Percentiles rank a stretch among this genome's conserved stretches.
These are phyloP conservation scores for Fopius arisanus DNA, from an alignment of 1,140 invertebrate species.

Conservation along the genomic window DNA sequence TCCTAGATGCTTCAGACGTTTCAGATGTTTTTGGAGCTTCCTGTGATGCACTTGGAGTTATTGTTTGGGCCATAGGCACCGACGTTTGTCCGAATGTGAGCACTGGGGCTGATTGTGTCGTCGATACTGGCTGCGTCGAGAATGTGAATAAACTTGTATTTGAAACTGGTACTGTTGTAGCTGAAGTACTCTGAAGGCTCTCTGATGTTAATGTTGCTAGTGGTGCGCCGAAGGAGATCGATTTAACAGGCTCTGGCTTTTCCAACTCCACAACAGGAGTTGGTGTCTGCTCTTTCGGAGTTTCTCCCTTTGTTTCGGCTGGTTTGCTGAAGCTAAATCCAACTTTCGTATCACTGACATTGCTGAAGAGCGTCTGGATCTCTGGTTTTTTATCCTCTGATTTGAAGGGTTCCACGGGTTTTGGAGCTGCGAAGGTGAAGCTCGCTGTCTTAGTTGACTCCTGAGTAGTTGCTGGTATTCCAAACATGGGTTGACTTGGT, in stretches of 20 bases:
- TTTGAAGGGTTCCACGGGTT: conserved; percentile 14
- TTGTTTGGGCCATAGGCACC: neutral
- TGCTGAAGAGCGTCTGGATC: neutral
- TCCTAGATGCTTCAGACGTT: neutral
- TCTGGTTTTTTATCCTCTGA: neutral
- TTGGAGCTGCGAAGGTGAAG: conserved; percentile 23
- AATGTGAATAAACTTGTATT: conserved; percentile 39
- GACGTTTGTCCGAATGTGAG: conserved; percentile 27
- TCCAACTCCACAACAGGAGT: neutral
- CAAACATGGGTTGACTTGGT: conserved; percentile 63
- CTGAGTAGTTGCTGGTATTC: conserved; percentile 41
- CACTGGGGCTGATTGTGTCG: conserved; percentile 17
- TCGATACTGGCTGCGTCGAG: conserved; percentile 34
- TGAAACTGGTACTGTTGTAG: conserved; percentile 13
- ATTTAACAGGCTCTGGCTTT: neutral
- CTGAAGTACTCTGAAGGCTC: neutral
- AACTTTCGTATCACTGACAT: neutral
- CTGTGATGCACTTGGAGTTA: conserved; percentile 25
- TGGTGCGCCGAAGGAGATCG: conserved; percentile 3
- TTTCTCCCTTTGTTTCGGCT: neutral
- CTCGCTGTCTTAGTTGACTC: conserved; percentile 29
- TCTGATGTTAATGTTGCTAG: neutral
- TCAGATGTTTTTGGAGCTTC: neutral
- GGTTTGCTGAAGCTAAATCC: neutral
- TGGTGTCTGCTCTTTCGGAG: neutral